Conservation (phyloP, 2,113 vertebrate genomes). For the Tautogolabrus adspersus region DNA sequence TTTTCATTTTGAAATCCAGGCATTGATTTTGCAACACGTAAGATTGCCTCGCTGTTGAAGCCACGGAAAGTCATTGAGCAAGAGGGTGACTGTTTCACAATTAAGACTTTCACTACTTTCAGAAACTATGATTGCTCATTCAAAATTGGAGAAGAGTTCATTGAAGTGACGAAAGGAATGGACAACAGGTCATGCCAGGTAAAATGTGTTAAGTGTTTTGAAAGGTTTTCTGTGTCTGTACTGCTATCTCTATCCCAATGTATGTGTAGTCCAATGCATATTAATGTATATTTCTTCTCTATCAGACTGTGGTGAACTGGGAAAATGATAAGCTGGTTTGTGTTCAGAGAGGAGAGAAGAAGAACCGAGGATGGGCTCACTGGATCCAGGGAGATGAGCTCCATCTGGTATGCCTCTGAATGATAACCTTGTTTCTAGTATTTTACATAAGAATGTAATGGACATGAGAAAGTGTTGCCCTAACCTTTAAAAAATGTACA, state of each 20-base stretch:
- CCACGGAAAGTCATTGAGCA: conserved; percentile 93
- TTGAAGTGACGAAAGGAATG: conserved; percentile 90
- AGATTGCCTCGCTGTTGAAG: conserved; percentile 88
- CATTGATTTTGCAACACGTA: conserved; percentile 90
- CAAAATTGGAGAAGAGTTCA: conserved; percentile 87
- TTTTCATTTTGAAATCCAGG: conserved; percentile 70
- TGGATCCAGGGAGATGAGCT: conserved; percentile 90
- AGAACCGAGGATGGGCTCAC: conserved; percentile 90
- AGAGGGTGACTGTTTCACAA: conserved; percentile 85
- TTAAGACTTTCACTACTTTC: conserved; percentile 87
- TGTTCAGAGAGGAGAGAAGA: conserved; percentile 90
- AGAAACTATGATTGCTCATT: conserved; percentile 85
- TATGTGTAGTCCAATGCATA: background rate
- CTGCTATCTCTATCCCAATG: too few relatives aligned
- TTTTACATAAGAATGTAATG: too few relatives aligned
- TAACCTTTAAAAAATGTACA: too few relatives aligned
- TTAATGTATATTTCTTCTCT: background rate
- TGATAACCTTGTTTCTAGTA: background rate
- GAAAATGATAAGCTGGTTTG: conserved; percentile 87
- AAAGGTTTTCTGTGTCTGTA: too few relatives aligned
- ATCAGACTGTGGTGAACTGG: conserved; percentile 88
- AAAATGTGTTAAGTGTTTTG: background rate
- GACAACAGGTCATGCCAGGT: conserved; percentile 91
- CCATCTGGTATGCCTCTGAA: conserved; percentile 83
- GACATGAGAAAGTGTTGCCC: too few relatives aligned